A percentile compares a stretch with the other conserved stretches of the same genome.
Conservation (phyloP, 2,888 invertebrate species). For the Subacronicta megacephala region DNA sequence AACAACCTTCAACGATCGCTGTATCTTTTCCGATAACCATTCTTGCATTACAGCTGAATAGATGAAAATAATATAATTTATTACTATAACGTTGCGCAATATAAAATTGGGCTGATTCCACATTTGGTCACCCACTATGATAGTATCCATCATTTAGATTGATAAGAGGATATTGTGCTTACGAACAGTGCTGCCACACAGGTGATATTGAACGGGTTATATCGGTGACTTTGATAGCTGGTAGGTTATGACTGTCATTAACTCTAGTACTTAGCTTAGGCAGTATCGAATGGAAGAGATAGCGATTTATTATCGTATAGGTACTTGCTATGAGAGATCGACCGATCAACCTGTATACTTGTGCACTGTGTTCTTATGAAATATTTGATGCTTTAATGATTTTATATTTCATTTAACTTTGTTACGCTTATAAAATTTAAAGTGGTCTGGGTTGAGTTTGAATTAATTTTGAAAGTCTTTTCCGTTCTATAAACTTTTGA, state of each 20-base stretch:
- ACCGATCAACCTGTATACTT: too few relatives aligned
- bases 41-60: too few relatives aligned
- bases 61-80: background rate
- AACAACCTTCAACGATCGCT: too few relatives aligned
- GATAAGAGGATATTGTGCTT: conserved; percentile 37
- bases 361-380: conserved; percentile 1
- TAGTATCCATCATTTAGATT: conserved; percentile 30
- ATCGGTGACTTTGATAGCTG: conserved; percentile 25
- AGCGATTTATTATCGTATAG: conserved; percentile 31
- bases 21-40: too few relatives aligned
- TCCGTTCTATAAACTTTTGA: too few relatives aligned
- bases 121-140: conserved; percentile 16
- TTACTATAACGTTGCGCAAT: background rate
- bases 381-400: conserved; percentile 22
- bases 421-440: too few relatives aligned
- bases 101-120: conserved; percentile 24
- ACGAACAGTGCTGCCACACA: conserved; percentile 24
- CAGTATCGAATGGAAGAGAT: conserved; percentile 34
- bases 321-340: too few relatives aligned
- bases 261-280: conserved; percentile 25
- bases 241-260: conserved; percentile 35
- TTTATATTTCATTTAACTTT: too few relatives aligned
- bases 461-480: too few relatives aligned
- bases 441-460: too few relatives aligned
- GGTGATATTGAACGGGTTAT: conserved; percentile 19